Percentiles rank a stretch among this genome's conserved stretches.
These are phyloP conservation scores for Tinea pellionella DNA, from an alignment of 2,888 invertebrate species.

Conservation along the genomic window DNA sequence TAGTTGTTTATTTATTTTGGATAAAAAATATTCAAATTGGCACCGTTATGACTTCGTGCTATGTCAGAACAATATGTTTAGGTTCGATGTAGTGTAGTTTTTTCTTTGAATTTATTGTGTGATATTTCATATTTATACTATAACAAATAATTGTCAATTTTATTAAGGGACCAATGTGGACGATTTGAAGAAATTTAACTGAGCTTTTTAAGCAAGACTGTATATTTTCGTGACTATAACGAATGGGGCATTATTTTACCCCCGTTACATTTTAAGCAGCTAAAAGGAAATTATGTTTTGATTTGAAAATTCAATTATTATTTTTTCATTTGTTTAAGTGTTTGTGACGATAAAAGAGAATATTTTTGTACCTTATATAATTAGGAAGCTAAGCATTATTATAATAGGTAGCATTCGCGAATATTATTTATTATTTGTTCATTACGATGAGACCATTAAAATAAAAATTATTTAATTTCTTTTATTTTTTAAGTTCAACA, in stretches of 20 bases:
- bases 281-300: constrained; percentile 8
- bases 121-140: constrained; percentile 70
- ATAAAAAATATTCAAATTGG: constrained; percentile 61
- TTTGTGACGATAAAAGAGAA: constrained; percentile 56
- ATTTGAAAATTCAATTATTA: constrained; percentile 39
- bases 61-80: constrained; percentile 55
- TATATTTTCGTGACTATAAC: constrained; percentile 35
- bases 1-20: constrained; percentile 69
- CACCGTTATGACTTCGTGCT: constrained; percentile 29
- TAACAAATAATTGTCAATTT: constrained; percentile 67
- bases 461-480: constrained; percentile 67
- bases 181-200: constrained; percentile 66
- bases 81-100: constrained; percentile 60
- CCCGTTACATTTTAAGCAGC: constrained; percentile 8
- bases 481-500: constrained; percentile 30
- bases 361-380: constrained; percentile 68
- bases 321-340: constrained; percentile 47
- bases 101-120: constrained; percentile 68
- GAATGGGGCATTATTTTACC: neutral
- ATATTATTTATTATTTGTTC: constrained; percentile 70
- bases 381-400: constrained; percentile 54
- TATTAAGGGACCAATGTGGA: constrained; percentile 68
- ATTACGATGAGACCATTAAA: constrained; percentile 65
- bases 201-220: constrained; percentile 52
- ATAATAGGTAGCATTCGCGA: constrained; percentile 56